phyloP scores from a whole-genome alignment of 2,797 vertebrate genomes.

The Melanotaenia parkinsoni region DNA sequence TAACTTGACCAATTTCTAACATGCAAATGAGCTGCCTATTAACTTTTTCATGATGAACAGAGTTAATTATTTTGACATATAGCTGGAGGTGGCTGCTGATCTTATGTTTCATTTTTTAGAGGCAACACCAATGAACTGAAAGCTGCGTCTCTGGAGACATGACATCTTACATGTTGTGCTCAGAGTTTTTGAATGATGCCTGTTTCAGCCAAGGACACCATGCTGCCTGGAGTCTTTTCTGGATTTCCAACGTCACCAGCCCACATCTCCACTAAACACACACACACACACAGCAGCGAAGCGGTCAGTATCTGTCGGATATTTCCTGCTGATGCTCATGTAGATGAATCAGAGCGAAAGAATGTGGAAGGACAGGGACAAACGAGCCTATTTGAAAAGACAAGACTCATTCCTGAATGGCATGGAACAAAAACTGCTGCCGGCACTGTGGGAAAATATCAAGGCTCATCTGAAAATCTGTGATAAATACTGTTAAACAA shows the following conservation, averaged over 20 bases:
- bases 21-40: too few species aligned
- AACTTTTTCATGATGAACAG: neutral
- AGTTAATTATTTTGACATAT: neutral
- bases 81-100: neutral
- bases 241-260: conserved; percentile 18
- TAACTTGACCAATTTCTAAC: too few species aligned
- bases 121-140: neutral
- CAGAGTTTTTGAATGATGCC: conserved; percentile 12
- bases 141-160: neutral
- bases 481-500: conserved; percentile 17
- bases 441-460: conserved; percentile 6
- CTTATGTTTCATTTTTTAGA: neutral
- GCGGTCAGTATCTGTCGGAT: conserved; percentile 44
- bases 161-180: neutral
- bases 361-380: conserved; percentile 47
- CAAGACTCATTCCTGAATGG: conserved; percentile 13
- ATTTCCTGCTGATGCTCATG: conserved; percentile 51
- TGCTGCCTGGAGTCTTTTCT: conserved; percentile 24
- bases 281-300: conserved; percentile 24
- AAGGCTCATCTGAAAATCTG: conserved; percentile 4
- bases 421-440: conserved; percentile 33
- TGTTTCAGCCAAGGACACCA: conserved; percentile 51
- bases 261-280: conserved; percentile 13
- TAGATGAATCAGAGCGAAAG: conserved; percentile 59
- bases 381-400: conserved; percentile 43